phyloP scores from a whole-genome alignment of 2,797 vertebrate species.

The Pseudomugil gertrudae region DNA sequence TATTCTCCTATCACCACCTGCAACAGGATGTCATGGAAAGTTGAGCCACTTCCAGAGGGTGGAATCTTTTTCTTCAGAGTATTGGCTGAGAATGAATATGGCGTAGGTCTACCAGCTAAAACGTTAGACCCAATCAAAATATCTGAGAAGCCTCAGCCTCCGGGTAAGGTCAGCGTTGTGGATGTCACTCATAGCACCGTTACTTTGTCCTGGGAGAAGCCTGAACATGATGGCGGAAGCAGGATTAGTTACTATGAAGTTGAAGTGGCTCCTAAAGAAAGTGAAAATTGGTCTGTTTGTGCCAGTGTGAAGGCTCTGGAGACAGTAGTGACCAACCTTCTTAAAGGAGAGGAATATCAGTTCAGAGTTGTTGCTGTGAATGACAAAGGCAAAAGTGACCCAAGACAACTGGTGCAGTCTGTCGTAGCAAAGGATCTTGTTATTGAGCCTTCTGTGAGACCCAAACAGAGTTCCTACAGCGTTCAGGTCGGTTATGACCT shows the following conservation, averaged over 20 bases:
- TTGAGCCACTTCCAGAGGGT: conserved; percentile 94
- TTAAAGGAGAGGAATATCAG: conserved; percentile 93
- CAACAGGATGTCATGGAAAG: conserved; percentile 93
- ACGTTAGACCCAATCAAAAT: conserved; percentile 92
- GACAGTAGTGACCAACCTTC: conserved; percentile 89
- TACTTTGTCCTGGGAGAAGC: conserved; percentile 93
- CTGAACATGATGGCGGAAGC: conserved; percentile 95
- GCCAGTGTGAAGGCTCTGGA: conserved; percentile 90
- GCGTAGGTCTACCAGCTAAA: conserved; percentile 91
- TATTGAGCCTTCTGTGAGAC: conserved; percentile 91
- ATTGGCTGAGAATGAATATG: conserved; percentile 95
- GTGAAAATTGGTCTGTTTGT: conserved; percentile 93
- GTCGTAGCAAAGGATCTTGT: conserved; percentile 94
- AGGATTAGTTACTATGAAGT: conserved; percentile 94
- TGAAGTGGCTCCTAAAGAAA: conserved; percentile 93
- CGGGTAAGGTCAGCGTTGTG: conserved; percentile 93
- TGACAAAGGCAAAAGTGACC: conserved; percentile 96
- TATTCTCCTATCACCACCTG: conserved; percentile 93
- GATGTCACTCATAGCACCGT: conserved; percentile 93
- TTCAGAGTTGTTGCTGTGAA: conserved; percentile 96
- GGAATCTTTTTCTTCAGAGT: conserved; percentile 96
- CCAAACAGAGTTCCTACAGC: conserved; percentile 89
- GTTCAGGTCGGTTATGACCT: conserved; percentile 95
- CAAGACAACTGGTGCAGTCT: conserved; percentile 90
- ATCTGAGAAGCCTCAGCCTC: conserved; percentile 97